Evolutionary conservation across 2,797 vertebrate species (phyloP).

Genomic region (Microctenopoma lineatum): DNA sequence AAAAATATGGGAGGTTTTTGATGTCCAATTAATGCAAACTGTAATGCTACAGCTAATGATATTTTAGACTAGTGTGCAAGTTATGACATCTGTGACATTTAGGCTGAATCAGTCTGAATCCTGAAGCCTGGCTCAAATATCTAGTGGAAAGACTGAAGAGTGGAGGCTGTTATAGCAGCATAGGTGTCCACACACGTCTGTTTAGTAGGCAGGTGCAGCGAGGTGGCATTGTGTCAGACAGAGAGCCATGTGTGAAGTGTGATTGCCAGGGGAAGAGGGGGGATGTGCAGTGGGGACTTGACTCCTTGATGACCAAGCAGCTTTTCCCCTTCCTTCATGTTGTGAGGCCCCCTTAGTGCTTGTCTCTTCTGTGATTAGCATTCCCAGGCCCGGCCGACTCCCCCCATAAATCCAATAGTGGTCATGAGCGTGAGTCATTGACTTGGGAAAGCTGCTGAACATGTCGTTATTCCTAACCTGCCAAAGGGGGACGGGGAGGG

Average conservation of each 20-base stretch:
- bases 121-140: conserved; percentile 7
- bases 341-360: conserved; percentile 47
- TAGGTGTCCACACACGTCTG: conserved; percentile 22
- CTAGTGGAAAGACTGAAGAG: background rate
- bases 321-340: conserved; percentile 46
- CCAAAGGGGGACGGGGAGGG: conserved; percentile 34
- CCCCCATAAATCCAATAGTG: conserved; percentile 67
- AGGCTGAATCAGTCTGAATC: conserved; percentile 19
- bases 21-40: conserved; percentile 6
- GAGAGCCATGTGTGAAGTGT: conserved; percentile 33
- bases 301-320: conserved; percentile 70
- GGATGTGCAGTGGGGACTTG: conserved; percentile 12
- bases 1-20: conserved; percentile 12
- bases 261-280: conserved; percentile 41
- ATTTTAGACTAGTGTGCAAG: conserved; percentile 3
- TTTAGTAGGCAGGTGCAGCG: conserved; percentile 16
- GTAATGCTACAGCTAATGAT: conserved; percentile 1
- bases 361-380: conserved; percentile 70
- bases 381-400: conserved; percentile 41
- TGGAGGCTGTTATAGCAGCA: conserved; percentile 1
- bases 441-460: conserved; percentile 75
- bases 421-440: conserved; percentile 67
- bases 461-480: conserved; percentile 61
- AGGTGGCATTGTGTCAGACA: conserved; percentile 33
- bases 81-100: background rate